Percentiles rank a stretch among this genome's conserved stretches.
Conservation (phyloP, 2,888 invertebrate species). For the Cyaniris semiargus region DNA sequence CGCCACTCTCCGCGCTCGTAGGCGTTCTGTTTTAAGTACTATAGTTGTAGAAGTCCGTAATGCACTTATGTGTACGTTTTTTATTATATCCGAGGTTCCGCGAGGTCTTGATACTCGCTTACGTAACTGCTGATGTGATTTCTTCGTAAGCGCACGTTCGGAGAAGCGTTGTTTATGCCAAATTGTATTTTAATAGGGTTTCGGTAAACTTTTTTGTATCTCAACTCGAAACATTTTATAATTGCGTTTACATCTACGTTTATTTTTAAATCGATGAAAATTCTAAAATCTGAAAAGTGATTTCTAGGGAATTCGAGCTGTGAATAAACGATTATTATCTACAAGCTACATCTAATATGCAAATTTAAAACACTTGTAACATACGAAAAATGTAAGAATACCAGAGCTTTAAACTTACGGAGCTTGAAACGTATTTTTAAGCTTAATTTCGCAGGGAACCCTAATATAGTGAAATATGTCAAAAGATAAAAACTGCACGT, state of each 20-base stretch:
- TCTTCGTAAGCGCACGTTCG: conserved; percentile 32
- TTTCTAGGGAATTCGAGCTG: neutral
- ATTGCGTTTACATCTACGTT: neutral
- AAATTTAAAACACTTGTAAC: neutral
- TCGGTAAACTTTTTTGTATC: neutral
- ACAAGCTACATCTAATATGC: neutral
- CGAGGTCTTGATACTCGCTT: conserved; percentile 65
- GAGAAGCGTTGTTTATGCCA: conserved; percentile 6
- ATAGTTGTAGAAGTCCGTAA: conserved; percentile 73
- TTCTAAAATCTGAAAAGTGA: neutral
- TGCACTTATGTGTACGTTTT: conserved; percentile 80
- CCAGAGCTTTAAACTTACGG: neutral
- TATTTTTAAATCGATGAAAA: neutral
- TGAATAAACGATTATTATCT: neutral
- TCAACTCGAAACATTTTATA: neutral
- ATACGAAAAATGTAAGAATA: neutral
- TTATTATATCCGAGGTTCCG: conserved; percentile 67
- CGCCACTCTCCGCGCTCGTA: conserved; percentile 61
- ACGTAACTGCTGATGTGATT: conserved; percentile 44
- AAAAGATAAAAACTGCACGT: conserved; percentile 48
- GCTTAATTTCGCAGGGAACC: neutral
- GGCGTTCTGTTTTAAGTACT: conserved; percentile 70
- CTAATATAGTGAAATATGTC: conserved; percentile 20
- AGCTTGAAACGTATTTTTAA: conserved; percentile 18
- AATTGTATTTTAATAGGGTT: conserved; percentile 16